Evolutionary conservation across 2,888 invertebrate genomes (phyloP), one percentile per base, ranked within the genome.

Genomic region (Corythucha ciliata): DNA sequence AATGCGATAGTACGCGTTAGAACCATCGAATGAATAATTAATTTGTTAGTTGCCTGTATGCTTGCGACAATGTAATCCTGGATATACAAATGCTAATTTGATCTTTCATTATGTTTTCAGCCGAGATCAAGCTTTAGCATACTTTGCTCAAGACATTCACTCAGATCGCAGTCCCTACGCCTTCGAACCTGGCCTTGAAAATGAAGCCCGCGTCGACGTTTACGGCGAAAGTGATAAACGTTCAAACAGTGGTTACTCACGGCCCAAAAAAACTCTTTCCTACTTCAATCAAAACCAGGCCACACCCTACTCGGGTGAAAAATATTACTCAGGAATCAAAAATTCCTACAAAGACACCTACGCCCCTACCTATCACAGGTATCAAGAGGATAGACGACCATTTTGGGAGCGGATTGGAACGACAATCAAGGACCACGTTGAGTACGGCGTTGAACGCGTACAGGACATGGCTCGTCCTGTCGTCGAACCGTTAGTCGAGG

Each of bases 361-460:
- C 44, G 53, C 51, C n/a, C n/a, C n/a, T n/a, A n/a, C n/a, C n/a
- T n/a, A n/a, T n/a, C n/a, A n/a, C n/a, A 52, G 57, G 26, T 58
- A 57, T 7, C 48, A 57, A 18, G 52, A 57, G 73, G 78, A 79
- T 37, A 70, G 72, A 42, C 55, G 62, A 16, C 80, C 84, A 0
- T 73, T 84, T 42, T 85, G 84, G 84, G 74, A 80, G 60, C 76
- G 77, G 64, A 73, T 85, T 37, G 80, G 82, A 0, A 80, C 83
- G 64, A 78, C 79, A 45, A 75, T 84, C 22, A 52, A 29, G 27
- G 62, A 63, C 32, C 81, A 81, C 39, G 75, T 84, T 27, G 79
- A 81, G 60, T 79, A 72, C 33, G 79, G 84, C 0, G 79, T 81
- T 52, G 77, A 81, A 58, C 77, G 77, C 21, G 77, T 85, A 54